Evolutionary conservation across 2,888 invertebrate species (phyloP), one percentile per base, ranked within the genome.

Genomic region (Caradrina kadenii): DNA sequence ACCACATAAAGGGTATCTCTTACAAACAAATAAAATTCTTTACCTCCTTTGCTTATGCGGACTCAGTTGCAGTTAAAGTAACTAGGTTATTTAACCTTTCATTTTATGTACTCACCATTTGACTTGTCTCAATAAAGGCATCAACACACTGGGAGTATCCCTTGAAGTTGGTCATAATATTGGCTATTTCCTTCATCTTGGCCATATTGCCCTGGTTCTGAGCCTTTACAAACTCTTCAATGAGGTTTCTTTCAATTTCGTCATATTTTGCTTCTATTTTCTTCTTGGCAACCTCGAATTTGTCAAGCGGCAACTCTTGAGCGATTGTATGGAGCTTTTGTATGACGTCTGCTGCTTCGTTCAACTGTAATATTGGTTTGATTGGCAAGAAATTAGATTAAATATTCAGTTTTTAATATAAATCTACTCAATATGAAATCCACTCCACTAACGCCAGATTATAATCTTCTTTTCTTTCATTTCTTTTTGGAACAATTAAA

Each of bases 291-390:
- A 97, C 97, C 81, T 98, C 97, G 95, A 98, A 99, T 89, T 98
- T 98, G 72, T 98, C 98, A 0, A 97, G 96, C 0, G 99, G 99
- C 53, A 99, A 94, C 93, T 99, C 99, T 96, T 99, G 99, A 0
- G 99, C 98, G 82, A 99, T 99, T 22, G 99, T 97, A 90, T 99
- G 98, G 1, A 99, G 96, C 91, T 99, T 99, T 92, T 99, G 99
- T 84, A 99, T 99, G 6, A 99, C 97, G 95, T 99, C 99, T 13
- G 99, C 99, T 22, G 99, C 99, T 94, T 99, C 98, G 90, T 98
- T 98, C 49, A 99, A 95, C 98, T 98, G 88, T 62, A 94, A 94
- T 68, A 35, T 35, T 35, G 35, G 35, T 35, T 35, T 35, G 35
- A 35, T 48, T 50, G n/a, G 45, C 19, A 55, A 21, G 10, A 15